Base-by-base conservation (phyloP, 2,797 vertebrate species). In the Merluccius polli region DNA sequence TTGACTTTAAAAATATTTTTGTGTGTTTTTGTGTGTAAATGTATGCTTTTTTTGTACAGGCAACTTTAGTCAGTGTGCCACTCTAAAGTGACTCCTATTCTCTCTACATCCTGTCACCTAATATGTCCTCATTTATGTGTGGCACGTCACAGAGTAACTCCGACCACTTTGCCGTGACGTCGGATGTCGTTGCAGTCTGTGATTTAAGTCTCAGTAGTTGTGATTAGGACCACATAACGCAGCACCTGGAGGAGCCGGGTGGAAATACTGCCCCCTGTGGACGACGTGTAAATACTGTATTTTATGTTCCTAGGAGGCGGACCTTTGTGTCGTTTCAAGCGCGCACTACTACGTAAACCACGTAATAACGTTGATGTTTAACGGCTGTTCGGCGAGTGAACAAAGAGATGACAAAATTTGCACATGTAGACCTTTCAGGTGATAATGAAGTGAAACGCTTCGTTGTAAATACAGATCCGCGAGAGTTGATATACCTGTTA, bases 361-460 rank as follows among this genome's bases (percentile, higher is more conserved):
- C 33, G 33, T 65, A 2, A 9, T 27, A n/a, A 27, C 59, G 3
- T 65, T 65, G 59, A 11, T 65, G 44, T 70, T 38, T 35, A 73
- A 32, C 32, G n/a, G 48, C 41, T 70, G 75, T 72, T 73, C 72
- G 75, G 71, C 70, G 70, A 27, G 27, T 35, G 78, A 75, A 73
- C 33, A 74, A 73, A 80, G 44, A 76, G 79, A 69, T 15, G 30
- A 30, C 67, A 69, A 31, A 32, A 84, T 91, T 90, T 92, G 89
- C 90, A 92, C 90, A 85, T 80, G 79, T 88, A 69, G 85, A 87
- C 75, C 76, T 88, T 91, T 85, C 85, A 89, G 87, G 87, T 87
- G 68, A 72, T 83, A 76, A 81, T 85, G 85, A 84, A 82, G 85
- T 83, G 44, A 78, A 72, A 81, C 75, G 79, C 87, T 88, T 87